These are phyloP conservation scores for Portunus trituberculatus DNA, from an alignment of 1,140 invertebrate species.

Conservation along the genomic window DNA sequence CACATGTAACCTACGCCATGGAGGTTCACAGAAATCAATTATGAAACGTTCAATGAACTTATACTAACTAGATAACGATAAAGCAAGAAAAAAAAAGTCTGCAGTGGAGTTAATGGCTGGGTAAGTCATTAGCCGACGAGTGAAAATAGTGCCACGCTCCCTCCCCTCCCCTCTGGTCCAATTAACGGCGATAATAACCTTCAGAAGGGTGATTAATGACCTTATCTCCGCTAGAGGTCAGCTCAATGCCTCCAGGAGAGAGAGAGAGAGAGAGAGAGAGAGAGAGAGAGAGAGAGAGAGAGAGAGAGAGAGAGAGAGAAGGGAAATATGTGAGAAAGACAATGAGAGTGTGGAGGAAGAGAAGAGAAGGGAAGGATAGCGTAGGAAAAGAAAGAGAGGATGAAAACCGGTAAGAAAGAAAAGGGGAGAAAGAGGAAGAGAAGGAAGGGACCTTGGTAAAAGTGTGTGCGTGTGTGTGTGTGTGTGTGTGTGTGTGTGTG, in stretches of 20 bases:
- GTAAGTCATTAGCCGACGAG: no score
- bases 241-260: background rate
- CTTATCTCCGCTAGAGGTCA: background rate
- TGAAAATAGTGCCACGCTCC: background rate
- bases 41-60: no score
- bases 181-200: background rate
- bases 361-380: background rate
- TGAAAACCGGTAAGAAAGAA: no score
- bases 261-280: conserved; percentile 6
- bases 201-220: background rate
- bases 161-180: background rate
- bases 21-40: no score
- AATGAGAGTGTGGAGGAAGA: background rate
- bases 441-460: no score
- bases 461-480: background rate
- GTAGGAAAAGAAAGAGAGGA: background rate
- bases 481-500: conserved; percentile 41
- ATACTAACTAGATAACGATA: no score
- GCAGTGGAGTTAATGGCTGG: no score
- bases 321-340: background rate
- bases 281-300: conserved; percentile 12
- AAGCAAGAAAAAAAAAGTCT: no score
- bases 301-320: conserved; percentile 28
- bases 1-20: no score
- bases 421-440: background rate